These are phyloP conservation scores for Sarcoramphus papa DNA, from an alignment of 2,797 vertebrate genomes.

Conservation along the genomic window DNA sequence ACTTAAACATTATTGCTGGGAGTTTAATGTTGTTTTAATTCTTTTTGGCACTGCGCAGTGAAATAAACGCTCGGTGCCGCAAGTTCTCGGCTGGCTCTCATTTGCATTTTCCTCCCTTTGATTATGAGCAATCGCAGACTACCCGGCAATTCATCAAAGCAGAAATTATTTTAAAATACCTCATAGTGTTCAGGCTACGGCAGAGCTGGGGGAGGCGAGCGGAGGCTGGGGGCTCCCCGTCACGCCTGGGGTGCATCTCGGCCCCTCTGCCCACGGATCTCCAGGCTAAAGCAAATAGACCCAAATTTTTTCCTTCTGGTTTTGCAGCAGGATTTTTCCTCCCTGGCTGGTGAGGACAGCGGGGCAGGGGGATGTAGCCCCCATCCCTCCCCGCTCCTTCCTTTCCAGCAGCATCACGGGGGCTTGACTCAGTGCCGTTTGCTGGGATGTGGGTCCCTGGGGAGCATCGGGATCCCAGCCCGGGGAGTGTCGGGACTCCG, in stretches of 20 bases:
- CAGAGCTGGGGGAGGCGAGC: background rate
- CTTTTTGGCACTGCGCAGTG: slow-evolving; percentile 78
- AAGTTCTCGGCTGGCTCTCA: slow-evolving; percentile 74
- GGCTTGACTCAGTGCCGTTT: background rate
- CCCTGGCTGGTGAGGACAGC: background rate
- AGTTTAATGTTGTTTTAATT: slow-evolving; percentile 87
- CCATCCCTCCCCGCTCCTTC: background rate
- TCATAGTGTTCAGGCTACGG: slow-evolving; percentile 49
- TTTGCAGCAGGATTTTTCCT: background rate
- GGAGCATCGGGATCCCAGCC: background rate
- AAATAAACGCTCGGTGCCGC: slow-evolving; percentile 74
- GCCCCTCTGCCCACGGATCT: background rate
- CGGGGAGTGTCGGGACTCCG: fast-evolving
- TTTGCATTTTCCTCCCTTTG: slow-evolving; percentile 76
- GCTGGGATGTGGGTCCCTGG: background rate
- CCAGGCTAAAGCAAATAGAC: background rate
- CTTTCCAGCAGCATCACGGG: background rate
- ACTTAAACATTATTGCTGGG: slow-evolving; percentile 82
- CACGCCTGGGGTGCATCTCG: background rate
- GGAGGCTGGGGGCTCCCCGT: background rate
- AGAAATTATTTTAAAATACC: slow-evolving; percentile 76
- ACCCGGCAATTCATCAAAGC: slow-evolving; percentile 73
- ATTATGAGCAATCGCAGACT: slow-evolving; percentile 72
- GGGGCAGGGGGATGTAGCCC: background rate
- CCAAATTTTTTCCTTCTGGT: background rate